Percentiles rank a stretch among this genome's conserved stretches.
Conservation (phyloP, 2,797 vertebrate species). For the Mastacembelus armatus region DNA sequence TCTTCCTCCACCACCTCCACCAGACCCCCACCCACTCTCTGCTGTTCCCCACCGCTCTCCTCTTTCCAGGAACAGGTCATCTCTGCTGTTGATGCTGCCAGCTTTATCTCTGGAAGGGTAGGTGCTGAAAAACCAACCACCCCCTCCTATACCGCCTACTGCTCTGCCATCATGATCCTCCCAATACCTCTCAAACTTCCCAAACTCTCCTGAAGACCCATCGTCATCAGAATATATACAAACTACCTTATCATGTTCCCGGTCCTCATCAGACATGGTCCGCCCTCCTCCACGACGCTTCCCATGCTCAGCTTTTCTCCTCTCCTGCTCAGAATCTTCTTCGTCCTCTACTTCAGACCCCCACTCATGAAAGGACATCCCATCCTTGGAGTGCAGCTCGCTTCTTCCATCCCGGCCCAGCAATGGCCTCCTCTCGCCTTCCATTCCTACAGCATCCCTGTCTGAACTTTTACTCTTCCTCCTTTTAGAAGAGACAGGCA, state of each 20-base stretch:
- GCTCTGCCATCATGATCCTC: constrained; percentile 85
- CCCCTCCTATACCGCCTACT: constrained; percentile 84
- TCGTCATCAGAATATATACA: constrained; percentile 82
- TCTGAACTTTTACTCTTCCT: constrained; percentile 83
- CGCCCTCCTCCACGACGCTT: constrained; percentile 71
- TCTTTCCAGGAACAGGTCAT: constrained; percentile 79
- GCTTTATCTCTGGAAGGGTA: constrained; percentile 86
- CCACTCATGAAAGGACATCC: constrained; percentile 84
- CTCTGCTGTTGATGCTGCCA: constrained; percentile 84
- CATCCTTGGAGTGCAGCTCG: constrained; percentile 80
- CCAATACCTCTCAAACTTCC: constrained; percentile 87
- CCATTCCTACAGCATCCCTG: constrained; percentile 74
- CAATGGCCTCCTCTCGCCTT: constrained; percentile 82
- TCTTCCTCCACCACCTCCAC: constrained; percentile 54
- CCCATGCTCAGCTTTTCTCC: constrained; percentile 72
- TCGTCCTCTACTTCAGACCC: constrained; percentile 80
- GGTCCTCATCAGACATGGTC: constrained; percentile 80
- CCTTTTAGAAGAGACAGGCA: constrained; percentile 82
- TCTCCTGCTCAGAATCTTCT: constrained; percentile 79
- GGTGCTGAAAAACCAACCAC: constrained; percentile 87
- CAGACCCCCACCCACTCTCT: constrained; percentile 78
- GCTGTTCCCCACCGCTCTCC: constrained; percentile 78
- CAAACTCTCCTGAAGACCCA: constrained; percentile 86
- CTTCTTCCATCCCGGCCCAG: constrained; percentile 75
- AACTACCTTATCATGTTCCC: constrained; percentile 79